Percentiles rank a stretch among this genome's conserved stretches.
phyloP scores from a whole-genome alignment of 2,797 vertebrate species.

The Cetoscarus ocellatus region DNA sequence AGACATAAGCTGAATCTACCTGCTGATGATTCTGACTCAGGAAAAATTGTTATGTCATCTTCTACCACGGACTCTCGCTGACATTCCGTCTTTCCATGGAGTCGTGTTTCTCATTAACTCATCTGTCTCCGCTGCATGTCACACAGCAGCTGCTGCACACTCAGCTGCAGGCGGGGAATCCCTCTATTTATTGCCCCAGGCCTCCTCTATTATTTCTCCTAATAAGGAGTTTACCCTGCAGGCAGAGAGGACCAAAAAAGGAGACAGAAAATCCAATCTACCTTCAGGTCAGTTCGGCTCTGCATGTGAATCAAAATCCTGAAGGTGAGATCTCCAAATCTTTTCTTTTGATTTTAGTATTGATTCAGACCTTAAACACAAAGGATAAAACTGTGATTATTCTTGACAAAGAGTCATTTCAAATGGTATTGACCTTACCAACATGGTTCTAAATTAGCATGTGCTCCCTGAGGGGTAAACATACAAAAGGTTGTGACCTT shows the following conservation, averaged over 20 bases:
- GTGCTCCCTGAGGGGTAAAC: background rate
- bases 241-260: constrained; percentile 3
- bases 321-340: too few relatives aligned
- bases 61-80: constrained; percentile 12
- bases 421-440: background rate
- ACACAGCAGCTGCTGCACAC: constrained; percentile 20
- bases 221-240: constrained; percentile 7
- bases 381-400: too few relatives aligned
- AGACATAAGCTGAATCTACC: constrained; percentile 16
- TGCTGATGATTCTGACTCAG: constrained; percentile 13
- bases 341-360: too few relatives aligned
- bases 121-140: constrained; percentile 4
- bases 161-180: constrained; percentile 20
- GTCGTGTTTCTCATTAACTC: constrained; percentile 23
- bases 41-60: constrained; percentile 23
- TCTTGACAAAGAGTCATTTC: background rate
- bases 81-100: background rate
- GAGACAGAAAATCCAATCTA: background rate
- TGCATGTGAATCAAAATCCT: background rate
- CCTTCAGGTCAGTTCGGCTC: background rate
- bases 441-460: background rate
- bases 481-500: background rate
- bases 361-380: background rate
- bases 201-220: constrained; percentile 11
- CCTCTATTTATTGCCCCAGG: background rate